Evolutionary conservation across 2,113 vertebrate genomes (phyloP).

Genomic region (Origma solitaria): DNA sequence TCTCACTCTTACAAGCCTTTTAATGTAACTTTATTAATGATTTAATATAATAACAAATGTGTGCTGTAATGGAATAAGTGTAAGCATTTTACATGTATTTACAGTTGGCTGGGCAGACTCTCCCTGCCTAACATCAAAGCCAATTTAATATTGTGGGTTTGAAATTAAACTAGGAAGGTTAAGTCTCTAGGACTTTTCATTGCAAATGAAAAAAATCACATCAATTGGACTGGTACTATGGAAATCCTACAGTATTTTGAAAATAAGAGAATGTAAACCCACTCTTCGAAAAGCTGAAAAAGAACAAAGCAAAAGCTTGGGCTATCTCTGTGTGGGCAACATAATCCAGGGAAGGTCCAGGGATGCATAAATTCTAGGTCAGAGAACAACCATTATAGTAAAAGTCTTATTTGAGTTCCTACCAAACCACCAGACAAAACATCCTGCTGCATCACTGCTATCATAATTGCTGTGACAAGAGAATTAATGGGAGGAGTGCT

Average conservation of each 20-base stretch:
- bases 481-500: not conserved
- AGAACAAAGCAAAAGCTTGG: not conserved
- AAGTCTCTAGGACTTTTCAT: not conserved
- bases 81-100: conserved; percentile 10
- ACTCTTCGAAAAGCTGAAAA: not conserved
- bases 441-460: not conserved
- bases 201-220: not conserved
- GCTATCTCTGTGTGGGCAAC: not conserved
- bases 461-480: not conserved
- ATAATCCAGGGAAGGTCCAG: not conserved
- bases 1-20: conserved; percentile 1
- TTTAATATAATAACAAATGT: not conserved
- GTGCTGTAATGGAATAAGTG: conserved; percentile 15
- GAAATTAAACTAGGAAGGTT: not conserved
- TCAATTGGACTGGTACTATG: not conserved
- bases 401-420: not conserved
- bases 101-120: not conserved
- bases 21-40: not conserved
- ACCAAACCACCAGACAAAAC: not conserved
- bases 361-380: not conserved
- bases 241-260: not conserved
- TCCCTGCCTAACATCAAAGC: not conserved
- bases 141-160: not conserved
- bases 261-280: not conserved
- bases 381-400: not conserved